These are phyloP conservation scores for Neotoma lepida DNA, from an alignment of 2,113 vertebrate genomes.

Conservation along the genomic window DNA sequence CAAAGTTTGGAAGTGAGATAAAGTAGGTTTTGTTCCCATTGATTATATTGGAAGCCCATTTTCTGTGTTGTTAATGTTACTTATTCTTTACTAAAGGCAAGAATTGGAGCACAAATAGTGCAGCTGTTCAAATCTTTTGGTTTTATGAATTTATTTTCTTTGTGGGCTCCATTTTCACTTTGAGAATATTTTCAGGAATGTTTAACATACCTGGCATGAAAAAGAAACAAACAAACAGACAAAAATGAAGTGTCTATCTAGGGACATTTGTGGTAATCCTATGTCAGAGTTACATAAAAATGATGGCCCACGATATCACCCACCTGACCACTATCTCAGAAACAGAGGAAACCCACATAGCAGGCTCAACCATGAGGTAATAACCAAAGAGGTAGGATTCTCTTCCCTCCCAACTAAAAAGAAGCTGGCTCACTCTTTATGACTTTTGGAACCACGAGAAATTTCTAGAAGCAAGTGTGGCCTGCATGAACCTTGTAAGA, in stretches of 20 bases:
- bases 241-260: background rate
- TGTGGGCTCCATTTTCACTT: background rate
- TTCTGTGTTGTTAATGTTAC: constrained; percentile 12
- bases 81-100: constrained; percentile 30
- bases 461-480: background rate
- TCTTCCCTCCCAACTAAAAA: background rate
- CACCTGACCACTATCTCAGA: background rate
- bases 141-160: background rate
- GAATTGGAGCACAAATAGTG: background rate
- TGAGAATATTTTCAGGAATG: background rate
- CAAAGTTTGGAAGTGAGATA: background rate
- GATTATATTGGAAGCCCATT: background rate
- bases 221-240: background rate
- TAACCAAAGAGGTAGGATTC: background rate
- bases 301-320: background rate
- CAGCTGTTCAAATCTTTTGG: background rate
- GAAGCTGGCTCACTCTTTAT: background rate
- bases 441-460: background rate
- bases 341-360: background rate
- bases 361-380: background rate
- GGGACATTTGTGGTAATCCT: background rate
- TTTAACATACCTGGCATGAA: background rate
- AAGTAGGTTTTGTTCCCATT: background rate
- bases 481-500: accelerated
- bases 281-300: background rate